phyloP scores from a whole-genome alignment of 2,797 vertebrate species.

The Odontamblyopus rebecca region DNA sequence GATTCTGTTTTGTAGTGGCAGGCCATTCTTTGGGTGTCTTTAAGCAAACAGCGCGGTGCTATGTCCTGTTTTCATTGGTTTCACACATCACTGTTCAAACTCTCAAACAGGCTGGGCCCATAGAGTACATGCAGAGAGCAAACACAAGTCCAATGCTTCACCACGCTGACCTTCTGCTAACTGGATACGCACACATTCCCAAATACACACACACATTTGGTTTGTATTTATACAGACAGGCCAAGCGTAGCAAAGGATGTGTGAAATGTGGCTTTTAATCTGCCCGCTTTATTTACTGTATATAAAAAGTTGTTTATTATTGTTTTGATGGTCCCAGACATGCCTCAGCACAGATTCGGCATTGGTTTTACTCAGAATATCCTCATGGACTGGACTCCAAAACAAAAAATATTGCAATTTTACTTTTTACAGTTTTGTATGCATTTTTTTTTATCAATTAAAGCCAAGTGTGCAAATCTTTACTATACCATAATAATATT shows the following conservation, averaged over 20 bases:
- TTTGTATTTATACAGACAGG: slow-evolving; percentile 9
- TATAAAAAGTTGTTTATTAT: not conserved
- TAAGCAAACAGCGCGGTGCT: slow-evolving; percentile 67
- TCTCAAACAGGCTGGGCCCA: slow-evolving; percentile 64
- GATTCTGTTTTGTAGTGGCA: slow-evolving; percentile 68
- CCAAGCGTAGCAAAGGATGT: slow-evolving; percentile 21
- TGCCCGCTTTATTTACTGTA: not conserved
- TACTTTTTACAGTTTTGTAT: no score
- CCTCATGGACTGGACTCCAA: no score
- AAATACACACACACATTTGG: slow-evolving; percentile 30
- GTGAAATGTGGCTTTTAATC: slow-evolving; percentile 20
- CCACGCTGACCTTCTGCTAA: slow-evolving; percentile 71
- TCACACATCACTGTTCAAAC: slow-evolving; percentile 79
- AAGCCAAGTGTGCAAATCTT: no score
- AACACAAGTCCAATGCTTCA: slow-evolving; percentile 69
- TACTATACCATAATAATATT: no score
- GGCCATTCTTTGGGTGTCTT: slow-evolving; percentile 68
- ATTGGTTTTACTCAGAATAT: not conserved
- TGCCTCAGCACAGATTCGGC: not conserved
- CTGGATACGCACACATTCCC: slow-evolving; percentile 56
- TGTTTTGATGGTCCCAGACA: not conserved
- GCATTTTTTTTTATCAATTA: no score
- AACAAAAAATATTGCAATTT: no score
- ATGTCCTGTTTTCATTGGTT: slow-evolving; percentile 75
- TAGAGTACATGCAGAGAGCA: slow-evolving; percentile 64